Percentiles rank a stretch among this genome's conserved stretches.
Evolutionary conservation across 2,888 invertebrate species (phyloP).

Genomic region (Liodrosophila aerea): DNA sequence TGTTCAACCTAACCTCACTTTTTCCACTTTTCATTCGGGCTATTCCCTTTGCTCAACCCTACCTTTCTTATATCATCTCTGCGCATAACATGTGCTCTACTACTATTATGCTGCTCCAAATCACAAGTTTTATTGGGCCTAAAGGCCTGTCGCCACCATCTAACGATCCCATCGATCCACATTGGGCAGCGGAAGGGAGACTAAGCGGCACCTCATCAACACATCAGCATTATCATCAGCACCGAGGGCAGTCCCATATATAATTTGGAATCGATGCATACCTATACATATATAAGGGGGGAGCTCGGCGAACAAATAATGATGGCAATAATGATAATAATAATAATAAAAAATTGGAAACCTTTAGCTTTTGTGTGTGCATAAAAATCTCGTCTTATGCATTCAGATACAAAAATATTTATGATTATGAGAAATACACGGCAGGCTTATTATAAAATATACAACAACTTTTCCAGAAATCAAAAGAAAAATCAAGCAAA

Average conservation of each 20-base stretch:
- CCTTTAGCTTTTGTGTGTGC: conserved; percentile 50
- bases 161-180: conserved; percentile 39
- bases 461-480: conserved; percentile 75
- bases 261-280: conserved; percentile 28
- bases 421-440: conserved; percentile 76
- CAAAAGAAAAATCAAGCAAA: conserved; percentile 69
- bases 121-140: conserved; percentile 44
- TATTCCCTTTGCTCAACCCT: too few species aligned
- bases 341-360: conserved; percentile 55
- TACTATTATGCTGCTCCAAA: conserved; percentile 28
- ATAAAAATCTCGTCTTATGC: conserved; percentile 41
- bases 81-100: conserved; percentile 8
- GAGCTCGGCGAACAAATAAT: conserved; percentile 20
- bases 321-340: conserved; percentile 59
- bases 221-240: conserved; percentile 73
- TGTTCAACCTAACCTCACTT: too few species aligned
- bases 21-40: too few species aligned
- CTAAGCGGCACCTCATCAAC: conserved; percentile 76
- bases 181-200: conserved; percentile 43
- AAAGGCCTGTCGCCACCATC: conserved; percentile 45
- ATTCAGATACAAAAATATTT: conserved; percentile 68
- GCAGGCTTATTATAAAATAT: conserved; percentile 73
- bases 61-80: too few species aligned
- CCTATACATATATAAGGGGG: conserved; percentile 29
- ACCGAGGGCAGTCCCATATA: conserved; percentile 24